Percentiles rank a stretch among this genome's conserved stretches.
phyloP scores from a whole-genome alignment of 2,113 vertebrate genomes.

The Toxostoma redivivum region DNA sequence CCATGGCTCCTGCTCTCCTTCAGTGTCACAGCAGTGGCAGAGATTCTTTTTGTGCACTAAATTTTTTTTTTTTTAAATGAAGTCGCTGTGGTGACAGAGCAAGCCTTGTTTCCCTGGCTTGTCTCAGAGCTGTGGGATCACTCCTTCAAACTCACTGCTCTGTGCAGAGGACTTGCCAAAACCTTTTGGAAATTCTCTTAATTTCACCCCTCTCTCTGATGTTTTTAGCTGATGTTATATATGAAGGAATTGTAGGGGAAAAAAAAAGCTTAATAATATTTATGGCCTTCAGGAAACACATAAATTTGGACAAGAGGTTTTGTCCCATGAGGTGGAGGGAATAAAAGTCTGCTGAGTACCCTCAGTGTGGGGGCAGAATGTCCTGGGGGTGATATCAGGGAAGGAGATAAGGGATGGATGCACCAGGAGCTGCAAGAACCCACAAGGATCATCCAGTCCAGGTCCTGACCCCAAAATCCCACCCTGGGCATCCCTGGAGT shows the following conservation, averaged over 20 bases:
- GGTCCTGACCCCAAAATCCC: neutral
- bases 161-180: neutral
- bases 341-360: neutral
- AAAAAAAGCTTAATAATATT: neutral
- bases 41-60: neutral
- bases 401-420: neutral
- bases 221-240: constrained; percentile 7
- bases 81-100: constrained; percentile 9
- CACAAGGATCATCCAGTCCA: neutral
- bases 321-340: neutral
- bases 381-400: neutral
- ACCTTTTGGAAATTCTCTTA: neutral
- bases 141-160: neutral
- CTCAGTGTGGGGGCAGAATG: neutral
- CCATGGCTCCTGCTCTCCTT: neutral
- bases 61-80: neutral
- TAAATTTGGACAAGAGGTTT: neutral
- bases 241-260: neutral
- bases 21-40: neutral
- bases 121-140: neutral
- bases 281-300: neutral
- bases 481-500: neutral
- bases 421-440: neutral
- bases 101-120: neutral
- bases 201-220: neutral